These are phyloP conservation scores for Ceratina australensis DNA, from an alignment of 1,140 invertebrate genomes.

Conservation along the genomic window DNA sequence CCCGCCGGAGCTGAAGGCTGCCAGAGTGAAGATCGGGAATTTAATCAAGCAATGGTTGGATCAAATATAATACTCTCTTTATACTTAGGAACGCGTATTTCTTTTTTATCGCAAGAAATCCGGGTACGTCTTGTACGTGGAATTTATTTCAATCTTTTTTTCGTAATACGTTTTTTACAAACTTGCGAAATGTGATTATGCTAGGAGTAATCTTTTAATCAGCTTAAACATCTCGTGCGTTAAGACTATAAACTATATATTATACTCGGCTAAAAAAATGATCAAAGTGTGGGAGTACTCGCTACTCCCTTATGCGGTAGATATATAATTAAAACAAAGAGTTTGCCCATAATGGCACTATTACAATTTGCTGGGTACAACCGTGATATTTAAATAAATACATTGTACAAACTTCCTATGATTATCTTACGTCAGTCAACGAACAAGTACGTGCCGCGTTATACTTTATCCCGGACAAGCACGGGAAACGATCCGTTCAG, in stretches of 20 bases:
- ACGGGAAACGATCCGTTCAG: conserved; percentile 22
- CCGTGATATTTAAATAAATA: conserved; percentile 45
- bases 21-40: conserved; percentile 82
- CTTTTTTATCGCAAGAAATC: conserved; percentile 1
- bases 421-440: conserved; percentile 56
- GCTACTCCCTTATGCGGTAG: conserved; percentile 24
- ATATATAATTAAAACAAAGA: conserved; percentile 49
- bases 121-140: conserved; percentile 8
- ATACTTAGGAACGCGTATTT: background rate
- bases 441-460: conserved; percentile 48
- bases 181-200: conserved; percentile 11
- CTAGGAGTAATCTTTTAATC: conserved; percentile 61
- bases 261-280: conserved; percentile 37
- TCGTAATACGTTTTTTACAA: conserved; percentile 22
- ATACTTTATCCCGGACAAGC: conserved; percentile 26
- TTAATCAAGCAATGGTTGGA: conserved; percentile 81
- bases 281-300: conserved; percentile 36
- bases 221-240: conserved; percentile 39
- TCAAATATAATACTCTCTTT: conserved; percentile 32
- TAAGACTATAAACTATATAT: conserved; percentile 36
- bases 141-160: conserved; percentile 34
- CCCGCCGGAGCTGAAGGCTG: conserved; percentile 82
- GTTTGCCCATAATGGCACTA: conserved; percentile 69
- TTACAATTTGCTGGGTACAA: conserved; percentile 58
- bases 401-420: conserved; percentile 39